These are phyloP conservation scores for Onychostruthus taczanowskii DNA, from an alignment of 2,113 vertebrate genomes.

Conservation along the genomic window DNA sequence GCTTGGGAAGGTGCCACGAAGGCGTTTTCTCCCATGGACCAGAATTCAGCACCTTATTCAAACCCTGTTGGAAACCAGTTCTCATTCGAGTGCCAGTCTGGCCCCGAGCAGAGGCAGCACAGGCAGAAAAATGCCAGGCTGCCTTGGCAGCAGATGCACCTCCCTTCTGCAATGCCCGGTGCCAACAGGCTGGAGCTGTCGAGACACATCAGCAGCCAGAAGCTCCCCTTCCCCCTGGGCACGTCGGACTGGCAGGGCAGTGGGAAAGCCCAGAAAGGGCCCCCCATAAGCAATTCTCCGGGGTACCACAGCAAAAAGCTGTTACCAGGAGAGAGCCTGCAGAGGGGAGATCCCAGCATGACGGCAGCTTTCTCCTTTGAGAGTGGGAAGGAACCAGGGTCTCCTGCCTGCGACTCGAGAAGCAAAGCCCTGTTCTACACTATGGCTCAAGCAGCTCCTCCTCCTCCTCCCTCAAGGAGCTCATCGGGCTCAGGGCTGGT, in stretches of 20 bases:
- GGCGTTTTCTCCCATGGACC: slow-evolving; percentile 78
- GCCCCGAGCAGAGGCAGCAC: slow-evolving; percentile 79
- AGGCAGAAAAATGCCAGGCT: slow-evolving; percentile 77
- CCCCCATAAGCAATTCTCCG: slow-evolving; percentile 59
- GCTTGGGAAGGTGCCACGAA: slow-evolving; percentile 85
- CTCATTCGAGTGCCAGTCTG: slow-evolving; percentile 81
- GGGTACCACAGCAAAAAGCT: slow-evolving; percentile 72
- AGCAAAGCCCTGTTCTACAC: slow-evolving; percentile 83
- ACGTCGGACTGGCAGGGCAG: slow-evolving; percentile 82
- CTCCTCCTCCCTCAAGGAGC: slow-evolving; percentile 69
- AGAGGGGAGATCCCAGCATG: slow-evolving; percentile 73
- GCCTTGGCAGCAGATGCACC: slow-evolving; percentile 85
- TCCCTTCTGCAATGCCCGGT: slow-evolving; percentile 68
- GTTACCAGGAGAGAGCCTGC: slow-evolving; percentile 68
- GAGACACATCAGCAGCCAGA: slow-evolving; percentile 80
- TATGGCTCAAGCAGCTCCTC: slow-evolving; percentile 75
- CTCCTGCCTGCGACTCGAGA: slow-evolving; percentile 77
- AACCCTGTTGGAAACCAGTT: slow-evolving; percentile 70
- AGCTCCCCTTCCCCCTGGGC: slow-evolving; percentile 78
- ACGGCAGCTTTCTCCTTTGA: slow-evolving; percentile 70
- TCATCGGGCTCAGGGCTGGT: slow-evolving; percentile 74
- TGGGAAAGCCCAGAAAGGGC: slow-evolving; percentile 74
- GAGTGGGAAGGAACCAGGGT: slow-evolving; percentile 72
- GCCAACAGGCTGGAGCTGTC: slow-evolving; percentile 82
- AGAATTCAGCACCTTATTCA: slow-evolving; percentile 76